Evolutionary conservation across 2,888 invertebrate genomes (phyloP).

Genomic region (Lordiphosa andalusiaca): DNA sequence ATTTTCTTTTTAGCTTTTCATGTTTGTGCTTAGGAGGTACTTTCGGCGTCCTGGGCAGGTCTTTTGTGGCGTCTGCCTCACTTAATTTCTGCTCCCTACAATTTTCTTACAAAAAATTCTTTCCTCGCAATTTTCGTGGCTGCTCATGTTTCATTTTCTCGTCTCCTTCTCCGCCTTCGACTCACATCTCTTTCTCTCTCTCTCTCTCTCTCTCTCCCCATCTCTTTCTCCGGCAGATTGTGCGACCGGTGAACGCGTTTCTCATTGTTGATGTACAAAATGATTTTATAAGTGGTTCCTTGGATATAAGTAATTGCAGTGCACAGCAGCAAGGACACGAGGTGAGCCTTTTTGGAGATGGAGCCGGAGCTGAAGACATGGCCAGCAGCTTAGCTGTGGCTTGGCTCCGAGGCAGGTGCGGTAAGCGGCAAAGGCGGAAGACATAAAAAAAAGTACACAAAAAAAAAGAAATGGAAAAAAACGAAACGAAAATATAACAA

Average conservation of each 20-base stretch:
- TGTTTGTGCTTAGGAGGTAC: constrained; percentile 51
- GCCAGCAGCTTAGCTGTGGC: constrained; percentile 54
- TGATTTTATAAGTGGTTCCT: constrained; percentile 96
- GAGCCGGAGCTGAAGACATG: constrained; percentile 36
- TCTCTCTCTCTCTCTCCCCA: constrained; percentile 31
- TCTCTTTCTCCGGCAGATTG: constrained; percentile 83
- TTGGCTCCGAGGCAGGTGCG: constrained; percentile 23
- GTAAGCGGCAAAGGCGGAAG: constrained; percentile 58
- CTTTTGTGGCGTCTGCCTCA: constrained; percentile 67
- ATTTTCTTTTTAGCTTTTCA: constrained; percentile 69
- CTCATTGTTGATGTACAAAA: constrained; percentile 98
- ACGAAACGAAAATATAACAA: constrained; percentile 50
- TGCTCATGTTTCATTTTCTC: constrained; percentile 36
- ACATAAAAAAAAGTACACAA: constrained; percentile 50
- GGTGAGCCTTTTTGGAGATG: constrained; percentile 80
- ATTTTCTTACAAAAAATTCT: constrained; percentile 47
- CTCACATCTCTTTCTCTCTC: constrained; percentile 20
- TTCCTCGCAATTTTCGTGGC: constrained; percentile 55
- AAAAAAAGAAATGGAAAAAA: constrained; percentile 1
- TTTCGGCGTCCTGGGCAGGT: constrained; percentile 38
- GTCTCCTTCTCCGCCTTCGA: constrained; percentile 25
- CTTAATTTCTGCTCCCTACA: constrained; percentile 59
- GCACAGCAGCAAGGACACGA: constrained; percentile 94
- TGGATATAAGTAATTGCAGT: constrained; percentile 95
- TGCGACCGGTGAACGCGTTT: constrained; percentile 92